These are phyloP conservation scores for Potamilus streckersoni DNA, from an alignment of 1,140 invertebrate genomes.

Conservation along the genomic window DNA sequence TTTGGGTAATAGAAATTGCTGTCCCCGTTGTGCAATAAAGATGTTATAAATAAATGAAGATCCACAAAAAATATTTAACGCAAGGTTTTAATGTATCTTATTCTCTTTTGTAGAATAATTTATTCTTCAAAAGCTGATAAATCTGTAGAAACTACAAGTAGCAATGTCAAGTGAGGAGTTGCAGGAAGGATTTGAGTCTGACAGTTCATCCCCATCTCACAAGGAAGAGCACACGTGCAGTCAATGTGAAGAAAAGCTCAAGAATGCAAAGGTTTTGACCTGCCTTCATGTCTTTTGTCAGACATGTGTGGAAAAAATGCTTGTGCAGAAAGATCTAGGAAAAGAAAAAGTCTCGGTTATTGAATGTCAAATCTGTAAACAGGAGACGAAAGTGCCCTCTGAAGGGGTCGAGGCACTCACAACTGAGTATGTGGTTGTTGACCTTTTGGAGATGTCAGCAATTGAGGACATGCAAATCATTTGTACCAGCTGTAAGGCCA, in stretches of 20 bases:
- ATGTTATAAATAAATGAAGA: too few relatives aligned
- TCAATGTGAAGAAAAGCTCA: conserved; percentile 77
- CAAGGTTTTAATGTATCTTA: too few relatives aligned
- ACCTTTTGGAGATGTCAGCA: conserved; percentile 85
- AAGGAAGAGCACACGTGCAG: conserved; percentile 57
- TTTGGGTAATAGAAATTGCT: too few relatives aligned
- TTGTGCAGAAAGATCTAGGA: conserved; percentile 72
- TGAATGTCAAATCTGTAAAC: conserved; percentile 84
- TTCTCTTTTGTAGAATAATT: too few relatives aligned
- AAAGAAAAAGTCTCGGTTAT: conserved; percentile 11
- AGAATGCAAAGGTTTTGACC: conserved; percentile 83
- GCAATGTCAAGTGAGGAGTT: too few relatives aligned
- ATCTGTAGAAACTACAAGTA: too few relatives aligned
- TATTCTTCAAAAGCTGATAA: too few relatives aligned
- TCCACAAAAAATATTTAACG: too few relatives aligned
- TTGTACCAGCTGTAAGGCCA: conserved; percentile 73
- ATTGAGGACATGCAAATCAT: conserved; percentile 77
- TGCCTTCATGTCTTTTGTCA: conserved; percentile 95
- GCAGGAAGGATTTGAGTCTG: conserved; percentile 23
- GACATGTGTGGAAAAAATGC: conserved; percentile 81
- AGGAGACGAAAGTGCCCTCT: conserved; percentile 77
- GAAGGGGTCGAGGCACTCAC: conserved; percentile 80
- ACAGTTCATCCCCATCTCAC: conserved; percentile 35
- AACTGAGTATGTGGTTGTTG: conserved; percentile 85
- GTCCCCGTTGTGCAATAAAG: too few relatives aligned